Conservation (phyloP, 2,888 invertebrate species). For the Chironomus tentans region DNA sequence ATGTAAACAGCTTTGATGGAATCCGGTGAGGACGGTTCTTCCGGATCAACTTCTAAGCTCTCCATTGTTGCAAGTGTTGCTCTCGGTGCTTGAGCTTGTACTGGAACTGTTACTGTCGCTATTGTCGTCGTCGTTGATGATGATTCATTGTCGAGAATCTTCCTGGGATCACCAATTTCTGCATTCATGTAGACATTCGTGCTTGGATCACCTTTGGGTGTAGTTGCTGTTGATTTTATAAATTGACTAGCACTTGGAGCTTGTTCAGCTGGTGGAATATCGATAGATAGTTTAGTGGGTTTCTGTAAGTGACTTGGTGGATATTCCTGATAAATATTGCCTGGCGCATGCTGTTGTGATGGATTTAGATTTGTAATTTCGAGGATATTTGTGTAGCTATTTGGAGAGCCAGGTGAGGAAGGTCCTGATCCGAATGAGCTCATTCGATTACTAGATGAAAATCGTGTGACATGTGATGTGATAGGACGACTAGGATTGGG, state of each 20-base stretch:
- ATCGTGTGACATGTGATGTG: slow-evolving; percentile 29
- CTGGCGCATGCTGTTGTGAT: slow-evolving; percentile 36
- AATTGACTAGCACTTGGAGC: slow-evolving; percentile 33
- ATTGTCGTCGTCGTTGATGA: not conserved
- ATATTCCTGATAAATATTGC: slow-evolving; percentile 52
- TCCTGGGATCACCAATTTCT: not conserved
- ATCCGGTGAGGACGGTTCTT: slow-evolving; percentile 9
- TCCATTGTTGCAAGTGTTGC: slow-evolving; percentile 17
- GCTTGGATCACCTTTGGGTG: slow-evolving; percentile 1
- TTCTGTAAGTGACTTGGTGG: slow-evolving; percentile 36
- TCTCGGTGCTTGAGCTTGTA: not conserved
- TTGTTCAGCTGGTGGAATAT: slow-evolving; percentile 39
- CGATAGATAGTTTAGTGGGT: slow-evolving; percentile 33
- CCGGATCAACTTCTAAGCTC: slow-evolving; percentile 8
- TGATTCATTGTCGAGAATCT: not conserved
- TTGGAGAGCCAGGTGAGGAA: slow-evolving; percentile 46
- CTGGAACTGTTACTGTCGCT: not conserved
- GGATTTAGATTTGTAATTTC: slow-evolving; percentile 49
- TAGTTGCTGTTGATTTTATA: not conserved
- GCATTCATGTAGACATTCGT: slow-evolving; percentile 18
- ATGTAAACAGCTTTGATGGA: slow-evolving; percentile 13
- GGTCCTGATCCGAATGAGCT: slow-evolving; percentile 35
- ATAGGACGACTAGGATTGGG: slow-evolving; percentile 32
- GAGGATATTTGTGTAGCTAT: slow-evolving; percentile 46
- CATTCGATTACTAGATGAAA: slow-evolving; percentile 30